phyloP scores from a whole-genome alignment of 2,113 vertebrate species.

The Lathamus discolor region DNA sequence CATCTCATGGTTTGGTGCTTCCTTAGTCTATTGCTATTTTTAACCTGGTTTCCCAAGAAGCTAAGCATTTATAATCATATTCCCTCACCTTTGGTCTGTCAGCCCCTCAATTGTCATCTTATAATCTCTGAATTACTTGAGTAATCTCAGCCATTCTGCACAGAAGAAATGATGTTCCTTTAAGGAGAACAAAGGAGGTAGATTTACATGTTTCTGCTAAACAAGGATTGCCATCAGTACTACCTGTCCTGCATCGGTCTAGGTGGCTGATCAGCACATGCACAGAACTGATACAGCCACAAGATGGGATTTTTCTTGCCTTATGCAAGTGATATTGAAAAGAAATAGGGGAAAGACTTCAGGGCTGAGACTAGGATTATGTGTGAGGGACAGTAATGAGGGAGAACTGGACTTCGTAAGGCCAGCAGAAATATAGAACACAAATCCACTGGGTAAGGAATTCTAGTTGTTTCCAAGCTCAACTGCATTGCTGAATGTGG shows the following conservation, averaged over 20 bases:
- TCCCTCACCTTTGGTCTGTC: neutral
- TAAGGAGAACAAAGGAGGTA: neutral
- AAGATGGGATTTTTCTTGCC: neutral
- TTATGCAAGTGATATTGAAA: neutral
- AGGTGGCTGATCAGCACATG: neutral
- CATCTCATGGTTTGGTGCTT: neutral
- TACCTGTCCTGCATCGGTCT: neutral
- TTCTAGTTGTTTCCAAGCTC: neutral
- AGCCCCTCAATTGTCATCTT: neutral
- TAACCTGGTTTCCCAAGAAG: neutral
- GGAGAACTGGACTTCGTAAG: neutral
- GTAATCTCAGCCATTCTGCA: neutral
- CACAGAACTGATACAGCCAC: neutral
- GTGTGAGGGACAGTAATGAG: rapidly evolving
- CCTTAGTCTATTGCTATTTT: neutral
- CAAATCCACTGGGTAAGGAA: neutral
- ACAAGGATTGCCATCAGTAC: neutral
- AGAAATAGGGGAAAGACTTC: neutral
- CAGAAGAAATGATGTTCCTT: neutral
- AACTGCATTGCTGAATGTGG: neutral
- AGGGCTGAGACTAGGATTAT: neutral
- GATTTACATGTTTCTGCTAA: neutral
- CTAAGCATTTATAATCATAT: neutral
- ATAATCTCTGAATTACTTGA: neutral
- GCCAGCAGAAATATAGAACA: neutral